Evolutionary conservation across 2,888 invertebrate species (phyloP), one percentile per base, ranked within the genome.

Genomic region (Polia nebulosa): DNA sequence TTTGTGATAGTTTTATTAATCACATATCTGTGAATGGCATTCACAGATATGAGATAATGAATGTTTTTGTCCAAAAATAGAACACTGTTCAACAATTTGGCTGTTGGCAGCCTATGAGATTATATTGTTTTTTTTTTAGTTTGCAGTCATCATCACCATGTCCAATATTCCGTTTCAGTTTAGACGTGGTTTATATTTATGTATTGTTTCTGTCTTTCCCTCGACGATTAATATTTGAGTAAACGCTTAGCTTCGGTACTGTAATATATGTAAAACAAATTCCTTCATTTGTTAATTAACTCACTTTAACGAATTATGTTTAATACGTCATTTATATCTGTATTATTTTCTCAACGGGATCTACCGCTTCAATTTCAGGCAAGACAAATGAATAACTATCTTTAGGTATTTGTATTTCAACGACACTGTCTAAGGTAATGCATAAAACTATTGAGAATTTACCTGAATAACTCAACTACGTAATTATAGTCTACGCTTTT

Each of bases 11-110:
- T 44, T 74, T 45, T 63, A 44, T 69, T 45, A 56, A 39, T 56
- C 52, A 72, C 11, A 11, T 41, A 36, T 22, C 22, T 57, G 45
- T 67, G 67, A 57, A 60, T 73, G 60, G 60, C 49, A 45, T 66
- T 72, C 27, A 15, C 20, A 34, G 53, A 58, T 58, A 66, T 13
- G 57, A 1, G 11, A 55, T 49, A n/a, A n/a, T 58, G 34, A 41
- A 32, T 15, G 9, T 58, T 66, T 58, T 58, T 58, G 9, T 60
- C 22, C 15, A n/a, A 44, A 52, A 51, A 69, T 20, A 36, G n/a
- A 44, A 22, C 4, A n/a, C 0, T 32, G 49, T 59, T 67, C 0
- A 27, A 34, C 17, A 34, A 59, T 36, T 59, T 52, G 11, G 4
- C 34, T 22, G 59, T 69, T 20, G 25, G 8, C 9, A 15, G 20